Conservation (phyloP, 2,113 vertebrate genomes). For the Mungos mungo region DNA sequence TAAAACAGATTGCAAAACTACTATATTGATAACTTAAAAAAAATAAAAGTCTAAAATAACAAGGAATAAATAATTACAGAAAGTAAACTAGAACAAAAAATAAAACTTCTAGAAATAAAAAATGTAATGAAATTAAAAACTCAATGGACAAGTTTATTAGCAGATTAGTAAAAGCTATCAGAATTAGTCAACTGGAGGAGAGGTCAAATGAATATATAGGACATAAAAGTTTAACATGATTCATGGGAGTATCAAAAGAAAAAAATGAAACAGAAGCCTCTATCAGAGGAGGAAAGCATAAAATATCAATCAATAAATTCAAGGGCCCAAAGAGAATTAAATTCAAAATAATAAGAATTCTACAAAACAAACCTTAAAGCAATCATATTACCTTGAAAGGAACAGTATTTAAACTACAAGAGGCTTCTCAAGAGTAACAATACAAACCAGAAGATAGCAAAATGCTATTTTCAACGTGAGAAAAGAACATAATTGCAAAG, state of each 20-base stretch:
- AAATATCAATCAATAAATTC: background rate
- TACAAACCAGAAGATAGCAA: background rate
- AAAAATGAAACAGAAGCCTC: background rate
- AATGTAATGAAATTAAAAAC: background rate
- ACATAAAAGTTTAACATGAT: background rate
- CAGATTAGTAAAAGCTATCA: background rate
- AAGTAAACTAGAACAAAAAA: background rate
- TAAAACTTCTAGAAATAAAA: background rate
- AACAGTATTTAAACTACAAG: background rate
- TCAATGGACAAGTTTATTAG: background rate
- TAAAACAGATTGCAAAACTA: background rate
- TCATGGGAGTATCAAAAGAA: background rate
- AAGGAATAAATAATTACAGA: background rate
- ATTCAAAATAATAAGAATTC: background rate
- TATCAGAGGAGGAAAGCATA: background rate
- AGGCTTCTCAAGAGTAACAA: background rate
- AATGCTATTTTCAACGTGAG: background rate
- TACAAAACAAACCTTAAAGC: conserved; percentile 2
- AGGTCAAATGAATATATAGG: background rate
- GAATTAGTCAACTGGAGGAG: background rate
- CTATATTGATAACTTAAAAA: background rate
- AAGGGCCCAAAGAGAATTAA: background rate
- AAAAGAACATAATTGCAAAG: background rate
- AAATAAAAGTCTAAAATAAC: background rate
- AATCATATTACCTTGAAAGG: background rate